These are phyloP conservation scores for Labeo catla DNA, from an alignment of 2,113 vertebrate genomes.

Conservation along the genomic window DNA sequence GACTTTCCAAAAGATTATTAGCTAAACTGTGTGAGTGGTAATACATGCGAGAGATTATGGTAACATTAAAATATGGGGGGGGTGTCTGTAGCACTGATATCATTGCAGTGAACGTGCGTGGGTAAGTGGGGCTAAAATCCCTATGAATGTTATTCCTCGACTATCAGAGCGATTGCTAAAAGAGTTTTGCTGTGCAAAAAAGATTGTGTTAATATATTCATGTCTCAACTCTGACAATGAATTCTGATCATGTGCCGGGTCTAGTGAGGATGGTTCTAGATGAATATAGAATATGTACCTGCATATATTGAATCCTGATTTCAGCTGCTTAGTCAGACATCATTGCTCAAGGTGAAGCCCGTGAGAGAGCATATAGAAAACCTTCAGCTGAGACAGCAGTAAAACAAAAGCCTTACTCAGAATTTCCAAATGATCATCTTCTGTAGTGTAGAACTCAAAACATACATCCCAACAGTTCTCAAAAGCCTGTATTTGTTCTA, in stretches of 20 bases:
- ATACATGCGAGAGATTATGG: not conserved
- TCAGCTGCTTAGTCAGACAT: conserved; percentile 22
- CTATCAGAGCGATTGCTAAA: not conserved
- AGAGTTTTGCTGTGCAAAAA: not conserved
- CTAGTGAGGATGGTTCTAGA: not conserved
- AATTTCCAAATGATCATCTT: not conserved
- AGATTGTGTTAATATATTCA: conserved; percentile 24
- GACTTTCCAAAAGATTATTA: not conserved
- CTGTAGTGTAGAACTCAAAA: not conserved
- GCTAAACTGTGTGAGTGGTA: not conserved
- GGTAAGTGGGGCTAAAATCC: not conserved
- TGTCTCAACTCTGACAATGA: conserved; percentile 8
- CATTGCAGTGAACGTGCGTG: not conserved
- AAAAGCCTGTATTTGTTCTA: not conserved
- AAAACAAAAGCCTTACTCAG: not conserved
- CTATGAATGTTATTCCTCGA: not conserved
- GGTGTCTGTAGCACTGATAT: not conserved
- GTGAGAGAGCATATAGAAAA: not conserved
- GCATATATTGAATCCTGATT: conserved; percentile 29
- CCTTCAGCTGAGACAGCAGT: conserved; percentile 13
- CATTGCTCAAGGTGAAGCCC: not conserved
- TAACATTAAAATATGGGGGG: not conserved
- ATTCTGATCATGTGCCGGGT: conserved; percentile 11
- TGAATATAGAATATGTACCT: not conserved
- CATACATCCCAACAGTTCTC: not conserved